Evolutionary conservation across 2,888 invertebrate species (phyloP).

Genomic region (Limnephilus auricula): DNA sequence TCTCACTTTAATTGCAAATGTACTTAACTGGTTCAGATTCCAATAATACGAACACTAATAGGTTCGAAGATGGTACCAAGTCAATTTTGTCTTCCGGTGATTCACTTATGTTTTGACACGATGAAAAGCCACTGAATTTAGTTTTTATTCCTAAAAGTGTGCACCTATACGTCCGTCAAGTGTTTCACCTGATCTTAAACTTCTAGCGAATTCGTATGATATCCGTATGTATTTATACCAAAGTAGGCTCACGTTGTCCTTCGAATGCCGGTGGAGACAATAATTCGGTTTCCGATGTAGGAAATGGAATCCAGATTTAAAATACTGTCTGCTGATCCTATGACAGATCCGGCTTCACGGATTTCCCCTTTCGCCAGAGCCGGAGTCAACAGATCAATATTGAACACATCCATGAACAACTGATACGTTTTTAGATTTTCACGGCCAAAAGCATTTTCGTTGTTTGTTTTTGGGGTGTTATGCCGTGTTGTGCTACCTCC

Average conservation of each 20-base stretch:
- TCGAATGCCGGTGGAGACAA: slow-evolving; percentile 14
- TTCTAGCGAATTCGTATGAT: slow-evolving; percentile 11
- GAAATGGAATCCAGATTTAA: slow-evolving; percentile 13
- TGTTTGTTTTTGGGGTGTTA: too few species aligned
- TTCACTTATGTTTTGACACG: background rate
- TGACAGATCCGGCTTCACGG: slow-evolving; percentile 34
- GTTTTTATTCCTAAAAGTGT: background rate
- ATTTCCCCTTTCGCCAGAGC: slow-evolving; percentile 30
- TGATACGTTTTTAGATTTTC: too few species aligned
- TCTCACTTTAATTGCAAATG: background rate
- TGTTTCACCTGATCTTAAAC: background rate
- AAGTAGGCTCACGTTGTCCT: background rate
- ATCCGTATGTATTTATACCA: slow-evolving; percentile 28
- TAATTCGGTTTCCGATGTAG: slow-evolving; percentile 24
- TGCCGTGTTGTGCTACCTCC: too few species aligned
- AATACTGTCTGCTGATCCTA: slow-evolving; percentile 2
- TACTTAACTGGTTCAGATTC: background rate
- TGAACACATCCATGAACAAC: background rate
- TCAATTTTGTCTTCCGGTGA: background rate
- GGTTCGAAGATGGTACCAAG: background rate
- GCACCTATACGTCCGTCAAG: background rate
- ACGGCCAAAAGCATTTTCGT: too few species aligned
- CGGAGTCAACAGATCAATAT: background rate
- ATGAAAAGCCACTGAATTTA: background rate
- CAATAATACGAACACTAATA: background rate